Evolutionary conservation across 2,797 vertebrate genomes (phyloP).

Genomic region (Chiloscyllium punctatum): DNA sequence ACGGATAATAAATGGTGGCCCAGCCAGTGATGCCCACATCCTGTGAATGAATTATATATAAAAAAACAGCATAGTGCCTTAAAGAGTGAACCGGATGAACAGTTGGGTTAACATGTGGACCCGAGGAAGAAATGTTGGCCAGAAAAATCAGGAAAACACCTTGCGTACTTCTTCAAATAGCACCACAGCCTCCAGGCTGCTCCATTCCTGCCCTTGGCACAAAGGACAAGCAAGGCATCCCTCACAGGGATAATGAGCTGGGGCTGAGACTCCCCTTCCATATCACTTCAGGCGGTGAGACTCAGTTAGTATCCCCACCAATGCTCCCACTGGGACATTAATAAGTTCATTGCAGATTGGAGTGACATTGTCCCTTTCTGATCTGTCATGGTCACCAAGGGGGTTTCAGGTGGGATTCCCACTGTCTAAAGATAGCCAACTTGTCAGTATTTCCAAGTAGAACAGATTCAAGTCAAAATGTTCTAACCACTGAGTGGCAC

Average conservation of each 20-base stretch:
- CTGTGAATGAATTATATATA: no score
- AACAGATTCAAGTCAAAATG: not conserved
- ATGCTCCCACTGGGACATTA: not conserved
- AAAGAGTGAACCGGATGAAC: not conserved
- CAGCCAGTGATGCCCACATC: no score
- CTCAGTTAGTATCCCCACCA: not conserved
- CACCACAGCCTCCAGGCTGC: not conserved
- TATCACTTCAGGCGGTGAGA: not conserved
- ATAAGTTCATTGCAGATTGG: not conserved
- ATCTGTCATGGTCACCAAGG: not conserved
- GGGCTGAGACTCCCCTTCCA: not conserved
- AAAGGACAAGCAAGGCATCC: not conserved
- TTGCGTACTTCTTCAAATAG: not conserved
- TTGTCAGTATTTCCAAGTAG: not conserved
- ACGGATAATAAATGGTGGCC: no score
- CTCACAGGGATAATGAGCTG: not conserved
- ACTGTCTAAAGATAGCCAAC: not conserved
- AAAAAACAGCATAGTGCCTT: not conserved
- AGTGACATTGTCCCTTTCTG: not conserved
- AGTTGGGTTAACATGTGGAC: not conserved
- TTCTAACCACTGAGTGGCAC: not conserved
- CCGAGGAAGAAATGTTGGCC: not conserved
- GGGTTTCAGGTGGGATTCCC: no score
- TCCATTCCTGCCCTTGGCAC: not conserved
- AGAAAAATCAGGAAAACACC: not conserved